These are phyloP conservation scores for Crotalus helleri DNA, from an alignment of 2,113 vertebrate genomes.

Conservation along the genomic window DNA sequence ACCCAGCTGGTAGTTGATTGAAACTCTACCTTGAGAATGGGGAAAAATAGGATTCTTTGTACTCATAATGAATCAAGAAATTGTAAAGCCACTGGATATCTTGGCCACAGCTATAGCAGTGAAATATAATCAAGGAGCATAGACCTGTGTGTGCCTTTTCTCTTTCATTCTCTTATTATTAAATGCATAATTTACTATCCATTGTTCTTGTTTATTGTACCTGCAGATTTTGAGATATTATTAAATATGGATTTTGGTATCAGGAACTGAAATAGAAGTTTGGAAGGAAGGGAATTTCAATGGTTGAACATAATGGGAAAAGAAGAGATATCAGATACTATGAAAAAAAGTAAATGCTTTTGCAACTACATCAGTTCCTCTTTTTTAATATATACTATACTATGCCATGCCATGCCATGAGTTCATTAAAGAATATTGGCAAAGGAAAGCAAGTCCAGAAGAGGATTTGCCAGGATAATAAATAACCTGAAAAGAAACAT, in stretches of 20 bases:
- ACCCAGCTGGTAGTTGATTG: conserved; percentile 14
- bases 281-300: background rate
- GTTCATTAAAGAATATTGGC: background rate
- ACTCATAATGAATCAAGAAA: background rate
- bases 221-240: background rate
- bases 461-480: background rate
- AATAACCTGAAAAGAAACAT: background rate
- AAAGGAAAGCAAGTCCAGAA: background rate
- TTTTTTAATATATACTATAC: background rate
- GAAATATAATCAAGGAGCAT: background rate
- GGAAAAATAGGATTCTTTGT: background rate
- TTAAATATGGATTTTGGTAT: background rate
- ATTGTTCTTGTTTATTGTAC: background rate
- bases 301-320: background rate
- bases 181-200: background rate
- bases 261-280: background rate
- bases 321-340: background rate
- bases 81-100: background rate
- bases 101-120: background rate
- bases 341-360: background rate
- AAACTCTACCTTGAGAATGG: background rate
- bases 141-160: background rate
- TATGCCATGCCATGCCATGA: background rate
- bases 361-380: background rate
- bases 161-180: background rate